Evolutionary conservation across 2,797 vertebrate genomes (phyloP).

Genomic region (Pelobates cultripes): DNA sequence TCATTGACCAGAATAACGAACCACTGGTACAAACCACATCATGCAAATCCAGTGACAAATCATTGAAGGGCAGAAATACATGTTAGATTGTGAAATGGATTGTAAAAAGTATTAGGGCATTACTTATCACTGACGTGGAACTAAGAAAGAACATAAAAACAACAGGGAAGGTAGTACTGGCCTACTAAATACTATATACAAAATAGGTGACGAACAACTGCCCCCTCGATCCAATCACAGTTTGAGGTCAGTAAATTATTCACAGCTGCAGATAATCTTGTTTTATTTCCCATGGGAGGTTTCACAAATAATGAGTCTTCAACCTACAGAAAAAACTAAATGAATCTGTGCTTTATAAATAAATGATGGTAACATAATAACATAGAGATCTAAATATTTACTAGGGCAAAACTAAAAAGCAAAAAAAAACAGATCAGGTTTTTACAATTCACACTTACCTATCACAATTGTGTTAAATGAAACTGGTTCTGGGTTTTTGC

Average conservation of each 20-base stretch:
- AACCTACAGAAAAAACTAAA: not conserved
- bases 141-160: no score
- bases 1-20: no score
- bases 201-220: no score
- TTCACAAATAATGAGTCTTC: not conserved
- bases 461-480: conserved; percentile 95
- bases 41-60: no score
- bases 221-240: not conserved
- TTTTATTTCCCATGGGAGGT: not conserved
- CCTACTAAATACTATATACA: no score
- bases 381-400: not conserved
- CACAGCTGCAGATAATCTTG: not conserved
- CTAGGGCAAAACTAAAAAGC: not conserved
- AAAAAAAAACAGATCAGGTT: not conserved
- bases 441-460: conserved; percentile 75
- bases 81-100: no score
- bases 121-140: no score
- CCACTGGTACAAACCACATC: no score
- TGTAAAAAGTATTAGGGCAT: no score
- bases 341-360: not conserved
- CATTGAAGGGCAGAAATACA: no score
- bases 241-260: not conserved
- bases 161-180: no score
- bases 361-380: not conserved
- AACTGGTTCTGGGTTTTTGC: conserved; percentile 86